Conservation (phyloP, 2,888 invertebrate genomes). For the Amphimallon solstitiale region DNA sequence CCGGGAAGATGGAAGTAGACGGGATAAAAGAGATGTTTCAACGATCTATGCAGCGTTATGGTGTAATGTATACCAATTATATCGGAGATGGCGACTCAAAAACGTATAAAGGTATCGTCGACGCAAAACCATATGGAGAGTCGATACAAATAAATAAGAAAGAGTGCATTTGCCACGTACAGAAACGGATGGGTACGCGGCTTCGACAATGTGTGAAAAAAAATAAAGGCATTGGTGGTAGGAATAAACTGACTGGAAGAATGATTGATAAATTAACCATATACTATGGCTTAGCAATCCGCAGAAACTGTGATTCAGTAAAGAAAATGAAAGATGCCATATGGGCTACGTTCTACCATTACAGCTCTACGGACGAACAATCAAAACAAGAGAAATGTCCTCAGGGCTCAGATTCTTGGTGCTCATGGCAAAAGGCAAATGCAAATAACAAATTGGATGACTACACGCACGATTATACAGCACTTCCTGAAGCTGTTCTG, state of each 20-base stretch:
- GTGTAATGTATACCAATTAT: constrained; percentile 41
- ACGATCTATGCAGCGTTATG: constrained; percentile 28
- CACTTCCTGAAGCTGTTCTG: constrained; percentile 42
- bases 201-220: constrained; percentile 27
- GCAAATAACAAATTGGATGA: constrained; percentile 35
- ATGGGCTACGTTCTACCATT: constrained; percentile 50
- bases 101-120: constrained; percentile 43
- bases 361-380: constrained; percentile 49
- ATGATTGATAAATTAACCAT: constrained; percentile 32
- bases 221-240: constrained; percentile 26
- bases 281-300: constrained; percentile 25
- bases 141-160: constrained; percentile 37
- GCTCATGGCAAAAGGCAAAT: constrained; percentile 43
- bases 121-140: constrained; percentile 44
- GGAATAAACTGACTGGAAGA: constrained; percentile 22
- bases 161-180: constrained; percentile 30
- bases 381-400: constrained; percentile 50
- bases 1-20: constrained; percentile 27
- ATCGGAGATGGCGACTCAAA: constrained; percentile 48
- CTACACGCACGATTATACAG: constrained; percentile 39
- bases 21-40: constrained; percentile 17
- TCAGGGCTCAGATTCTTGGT: constrained; percentile 42
- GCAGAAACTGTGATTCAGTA: constrained; percentile 16
- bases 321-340: constrained; percentile 48
- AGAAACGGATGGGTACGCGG: constrained; percentile 11